Evolutionary conservation across 2,888 invertebrate species (phyloP).

Genomic region (Junonia oenone): DNA sequence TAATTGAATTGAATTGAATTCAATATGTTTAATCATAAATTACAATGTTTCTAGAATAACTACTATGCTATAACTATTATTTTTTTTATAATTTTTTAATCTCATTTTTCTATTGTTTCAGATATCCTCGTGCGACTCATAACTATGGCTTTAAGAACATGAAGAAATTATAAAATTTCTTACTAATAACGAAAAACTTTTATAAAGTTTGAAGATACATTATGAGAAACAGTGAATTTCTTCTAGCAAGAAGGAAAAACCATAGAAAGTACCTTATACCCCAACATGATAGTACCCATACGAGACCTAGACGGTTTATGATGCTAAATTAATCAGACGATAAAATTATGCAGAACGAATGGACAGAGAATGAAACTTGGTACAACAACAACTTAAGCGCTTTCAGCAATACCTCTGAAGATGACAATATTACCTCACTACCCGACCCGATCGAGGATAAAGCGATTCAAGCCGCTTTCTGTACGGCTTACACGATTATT

Average conservation of each 20-base stretch:
- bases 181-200: not conserved
- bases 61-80: too few relatives aligned
- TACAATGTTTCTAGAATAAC: too few relatives aligned
- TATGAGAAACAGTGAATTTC: slow-evolving; percentile 24
- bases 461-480: slow-evolving; percentile 85
- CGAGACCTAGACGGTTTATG: slow-evolving; percentile 57
- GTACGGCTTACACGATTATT: slow-evolving; percentile 86
- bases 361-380: slow-evolving; percentile 45
- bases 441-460: slow-evolving; percentile 82
- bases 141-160: not conserved
- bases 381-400: slow-evolving; percentile 44
- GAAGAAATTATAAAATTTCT: not conserved
- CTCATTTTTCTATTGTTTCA: slow-evolving; percentile 4
- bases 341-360: slow-evolving; percentile 65
- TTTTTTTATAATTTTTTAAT: not conserved
- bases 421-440: slow-evolving; percentile 40
- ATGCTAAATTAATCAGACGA: slow-evolving; percentile 55
- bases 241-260: slow-evolving; percentile 25
- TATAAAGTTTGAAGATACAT: slow-evolving; percentile 9
- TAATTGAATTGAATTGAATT: too few relatives aligned
- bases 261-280: slow-evolving; percentile 32
- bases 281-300: slow-evolving; percentile 50
- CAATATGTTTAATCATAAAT: too few relatives aligned
- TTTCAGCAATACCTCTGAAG: slow-evolving; percentile 38
- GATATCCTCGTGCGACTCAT: not conserved